A percentile compares a stretch with the other conserved stretches of the same genome.
Evolutionary conservation across 2,888 invertebrate species (phyloP).

Genomic region (Coecobrya sp.): DNA sequence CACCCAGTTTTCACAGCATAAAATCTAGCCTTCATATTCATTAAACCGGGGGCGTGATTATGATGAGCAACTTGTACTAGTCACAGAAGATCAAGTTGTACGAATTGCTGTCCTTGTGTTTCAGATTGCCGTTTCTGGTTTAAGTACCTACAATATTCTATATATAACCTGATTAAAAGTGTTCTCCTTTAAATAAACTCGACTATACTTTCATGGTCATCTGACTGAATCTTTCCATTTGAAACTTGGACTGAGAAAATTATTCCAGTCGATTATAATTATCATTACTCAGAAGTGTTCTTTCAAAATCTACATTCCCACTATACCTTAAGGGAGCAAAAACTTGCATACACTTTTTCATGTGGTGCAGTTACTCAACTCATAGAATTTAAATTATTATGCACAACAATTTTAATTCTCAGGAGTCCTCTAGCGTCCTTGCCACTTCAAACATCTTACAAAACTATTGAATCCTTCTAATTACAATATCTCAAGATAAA

Average conservation of each 20-base stretch:
- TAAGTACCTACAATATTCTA: too few relatives aligned
- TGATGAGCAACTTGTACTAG: neutral
- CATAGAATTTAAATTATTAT: neutral
- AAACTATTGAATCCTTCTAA: slow-evolving; percentile 71
- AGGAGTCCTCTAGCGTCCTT: neutral
- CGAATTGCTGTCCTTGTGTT: neutral
- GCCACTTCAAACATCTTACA: neutral
- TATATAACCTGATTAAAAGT: too few relatives aligned
- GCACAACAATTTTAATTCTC: neutral
- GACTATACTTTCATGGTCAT: neutral
- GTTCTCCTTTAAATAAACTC: neutral
- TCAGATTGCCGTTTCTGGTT: neutral
- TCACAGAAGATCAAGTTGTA: neutral
- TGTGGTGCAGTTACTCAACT: neutral
- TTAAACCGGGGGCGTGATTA: neutral
- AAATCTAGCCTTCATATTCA: neutral
- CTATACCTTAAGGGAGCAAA: slow-evolving; percentile 46
- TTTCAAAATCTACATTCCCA: neutral
- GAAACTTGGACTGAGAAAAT: neutral
- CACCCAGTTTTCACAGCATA: slow-evolving; percentile 8
- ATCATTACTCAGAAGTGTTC: neutral
- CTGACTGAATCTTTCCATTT: neutral
- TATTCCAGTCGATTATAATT: neutral
- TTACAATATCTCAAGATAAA: slow-evolving; percentile 83
- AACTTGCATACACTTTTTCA: slow-evolving; percentile 13